phyloP scores from a whole-genome alignment of 2,113 vertebrate genomes.

The Carlito syrichta region DNA sequence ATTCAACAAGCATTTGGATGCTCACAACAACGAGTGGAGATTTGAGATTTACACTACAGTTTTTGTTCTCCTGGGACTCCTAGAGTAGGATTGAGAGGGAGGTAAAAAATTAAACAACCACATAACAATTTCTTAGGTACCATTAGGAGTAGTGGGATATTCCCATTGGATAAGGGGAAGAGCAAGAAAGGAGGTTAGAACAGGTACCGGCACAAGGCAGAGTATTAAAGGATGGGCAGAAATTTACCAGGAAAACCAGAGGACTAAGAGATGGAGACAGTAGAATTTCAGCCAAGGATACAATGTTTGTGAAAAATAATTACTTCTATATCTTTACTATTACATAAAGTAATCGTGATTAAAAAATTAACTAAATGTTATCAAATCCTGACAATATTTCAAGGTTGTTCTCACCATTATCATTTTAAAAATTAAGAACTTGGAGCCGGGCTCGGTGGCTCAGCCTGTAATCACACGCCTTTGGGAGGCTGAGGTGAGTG shows the following conservation, averaged over 20 bases:
- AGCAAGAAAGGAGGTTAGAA: background rate
- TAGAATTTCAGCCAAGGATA: background rate
- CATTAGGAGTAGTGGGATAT: background rate
- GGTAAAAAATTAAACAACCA: background rate
- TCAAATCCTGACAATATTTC: background rate
- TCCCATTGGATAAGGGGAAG: accelerated
- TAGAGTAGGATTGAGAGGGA: background rate
- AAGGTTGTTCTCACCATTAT: background rate
- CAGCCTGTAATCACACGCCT: too few species aligned
- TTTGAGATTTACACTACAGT: background rate
- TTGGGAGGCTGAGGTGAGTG: too few species aligned
- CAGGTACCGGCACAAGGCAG: background rate
- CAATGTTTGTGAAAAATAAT: background rate
- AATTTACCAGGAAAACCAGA: background rate
- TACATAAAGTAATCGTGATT: background rate
- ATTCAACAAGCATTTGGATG: background rate
- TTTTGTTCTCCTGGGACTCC: background rate
- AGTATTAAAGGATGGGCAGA: background rate
- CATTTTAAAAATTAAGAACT: background rate
- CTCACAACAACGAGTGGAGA: background rate
- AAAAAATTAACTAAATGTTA: background rate
- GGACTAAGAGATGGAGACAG: background rate
- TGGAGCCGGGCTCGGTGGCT: too few species aligned
- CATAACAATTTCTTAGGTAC: background rate
- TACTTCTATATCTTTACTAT: background rate